A percentile compares a stretch with the other conserved stretches of the same genome.
phyloP scores from a whole-genome alignment of 2,888 invertebrate species.

The Metacarcinus magister region DNA sequence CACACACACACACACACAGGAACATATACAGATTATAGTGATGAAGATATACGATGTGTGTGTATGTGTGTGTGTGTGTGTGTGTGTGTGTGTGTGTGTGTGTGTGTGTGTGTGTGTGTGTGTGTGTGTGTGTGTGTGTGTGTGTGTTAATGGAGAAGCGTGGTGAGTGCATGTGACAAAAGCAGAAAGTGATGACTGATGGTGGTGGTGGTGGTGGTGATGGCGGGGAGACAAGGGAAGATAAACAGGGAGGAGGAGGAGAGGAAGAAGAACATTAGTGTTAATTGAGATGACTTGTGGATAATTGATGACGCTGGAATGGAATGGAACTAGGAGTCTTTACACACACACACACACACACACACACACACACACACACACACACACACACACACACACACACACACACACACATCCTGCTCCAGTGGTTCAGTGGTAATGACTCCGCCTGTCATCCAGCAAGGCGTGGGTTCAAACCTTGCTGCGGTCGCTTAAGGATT shows the following conservation, averaged over 20 bases:
- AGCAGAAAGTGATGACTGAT: conserved; percentile 1
- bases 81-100: not conserved
- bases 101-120: too few species aligned
- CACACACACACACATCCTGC: too few species aligned
- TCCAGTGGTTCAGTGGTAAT: too few species aligned
- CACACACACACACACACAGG: not conserved
- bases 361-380: conserved; percentile 26
- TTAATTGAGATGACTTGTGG: conserved; percentile 14
- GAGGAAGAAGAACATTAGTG: not conserved
- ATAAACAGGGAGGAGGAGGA: not conserved
- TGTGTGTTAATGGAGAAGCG: not conserved
- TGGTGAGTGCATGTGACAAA: conserved; percentile 26
- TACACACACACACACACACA: not conserved
- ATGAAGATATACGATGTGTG: not conserved
- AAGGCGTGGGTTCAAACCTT: too few species aligned
- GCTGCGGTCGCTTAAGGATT: too few species aligned
- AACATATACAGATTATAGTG: not conserved
- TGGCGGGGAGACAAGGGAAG: not conserved
- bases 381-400: not conserved
- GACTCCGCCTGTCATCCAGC: too few species aligned
- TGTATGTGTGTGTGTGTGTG: conserved; percentile 7
- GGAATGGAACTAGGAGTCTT: not conserved
- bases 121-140: not conserved
- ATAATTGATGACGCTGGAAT: conserved; percentile 14
- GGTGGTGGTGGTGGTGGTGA: not conserved